Percentiles rank a stretch among this genome's conserved stretches.
Conservation (phyloP, 2,113 vertebrate genomes). For the Anguilla rostrata region DNA sequence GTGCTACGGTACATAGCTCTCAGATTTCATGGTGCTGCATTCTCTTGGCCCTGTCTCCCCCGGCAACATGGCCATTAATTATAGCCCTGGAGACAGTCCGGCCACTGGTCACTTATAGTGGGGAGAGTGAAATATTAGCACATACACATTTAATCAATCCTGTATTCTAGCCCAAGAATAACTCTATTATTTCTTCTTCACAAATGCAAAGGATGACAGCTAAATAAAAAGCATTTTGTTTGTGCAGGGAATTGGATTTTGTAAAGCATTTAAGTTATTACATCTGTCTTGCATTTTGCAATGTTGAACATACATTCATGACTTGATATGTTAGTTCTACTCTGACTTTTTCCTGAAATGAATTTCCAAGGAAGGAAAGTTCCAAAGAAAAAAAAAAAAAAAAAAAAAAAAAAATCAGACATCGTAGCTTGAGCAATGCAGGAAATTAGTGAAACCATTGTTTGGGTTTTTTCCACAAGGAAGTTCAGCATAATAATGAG, state of each 20-base stretch:
- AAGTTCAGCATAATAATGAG: background rate
- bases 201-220: too few species aligned
- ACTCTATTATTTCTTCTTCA: background rate
- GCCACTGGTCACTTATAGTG: background rate
- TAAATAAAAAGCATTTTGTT: too few species aligned
- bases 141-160: background rate
- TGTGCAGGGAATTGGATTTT: too few species aligned
- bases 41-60: background rate
- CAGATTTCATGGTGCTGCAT: background rate
- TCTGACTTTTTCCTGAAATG: background rate
- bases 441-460: background rate
- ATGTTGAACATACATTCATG: too few species aligned
- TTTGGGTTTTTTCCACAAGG: background rate
- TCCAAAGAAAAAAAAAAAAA: background rate
- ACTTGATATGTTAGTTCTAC: background rate
- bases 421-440: background rate
- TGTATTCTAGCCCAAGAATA: background rate
- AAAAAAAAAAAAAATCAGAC: background rate
- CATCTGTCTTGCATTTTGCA: too few species aligned
- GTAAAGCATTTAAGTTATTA: too few species aligned
- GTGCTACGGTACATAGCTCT: conserved; percentile 1
- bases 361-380: background rate
- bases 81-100: background rate
- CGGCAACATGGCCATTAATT: background rate
- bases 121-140: background rate